Evolutionary conservation across 2,797 vertebrate species (phyloP).

Genomic region (Geotrypetes seraphini): DNA sequence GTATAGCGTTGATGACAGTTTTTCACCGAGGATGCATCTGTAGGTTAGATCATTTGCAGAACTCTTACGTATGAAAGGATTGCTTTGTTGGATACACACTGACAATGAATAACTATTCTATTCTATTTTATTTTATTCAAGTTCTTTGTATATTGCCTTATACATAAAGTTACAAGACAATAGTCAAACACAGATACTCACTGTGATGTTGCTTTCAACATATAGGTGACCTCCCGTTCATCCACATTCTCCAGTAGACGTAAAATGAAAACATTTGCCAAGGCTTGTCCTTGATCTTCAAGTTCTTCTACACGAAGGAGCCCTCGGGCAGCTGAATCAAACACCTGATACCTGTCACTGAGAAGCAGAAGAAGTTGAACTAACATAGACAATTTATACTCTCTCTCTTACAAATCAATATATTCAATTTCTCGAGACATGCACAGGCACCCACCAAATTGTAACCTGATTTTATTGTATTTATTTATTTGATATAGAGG

Average conservation of each 20-base stretch:
- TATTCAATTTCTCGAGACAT: too few species aligned
- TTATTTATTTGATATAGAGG: too few species aligned
- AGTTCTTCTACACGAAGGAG: conserved; percentile 87
- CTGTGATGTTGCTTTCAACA: conserved; percentile 85
- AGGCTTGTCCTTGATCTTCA: conserved; percentile 83
- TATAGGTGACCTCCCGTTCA: conserved; percentile 75
- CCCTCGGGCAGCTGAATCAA: conserved; percentile 80
- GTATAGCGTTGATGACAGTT: too few species aligned
- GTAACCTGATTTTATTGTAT: too few species aligned
- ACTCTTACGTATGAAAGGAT: background rate
- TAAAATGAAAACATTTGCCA: conserved; percentile 81
- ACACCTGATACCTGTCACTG: conserved; percentile 86
- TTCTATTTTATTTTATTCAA: too few species aligned
- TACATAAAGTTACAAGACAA: too few species aligned
- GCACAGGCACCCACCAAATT: too few species aligned
- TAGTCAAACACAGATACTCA: conserved; percentile 58
- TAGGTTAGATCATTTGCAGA: rapidly evolving
- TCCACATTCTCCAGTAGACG: conserved; percentile 88
- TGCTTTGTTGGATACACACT: rapidly evolving
- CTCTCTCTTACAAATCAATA: too few species aligned
- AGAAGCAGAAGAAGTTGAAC: background rate
- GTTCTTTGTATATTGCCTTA: too few species aligned
- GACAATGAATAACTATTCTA: too few species aligned
- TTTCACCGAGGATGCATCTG: rapidly evolving
- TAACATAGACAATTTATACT: too few species aligned